Base-by-base conservation (phyloP, 2,888 invertebrate genomes). In the Diaperis boleti region DNA sequence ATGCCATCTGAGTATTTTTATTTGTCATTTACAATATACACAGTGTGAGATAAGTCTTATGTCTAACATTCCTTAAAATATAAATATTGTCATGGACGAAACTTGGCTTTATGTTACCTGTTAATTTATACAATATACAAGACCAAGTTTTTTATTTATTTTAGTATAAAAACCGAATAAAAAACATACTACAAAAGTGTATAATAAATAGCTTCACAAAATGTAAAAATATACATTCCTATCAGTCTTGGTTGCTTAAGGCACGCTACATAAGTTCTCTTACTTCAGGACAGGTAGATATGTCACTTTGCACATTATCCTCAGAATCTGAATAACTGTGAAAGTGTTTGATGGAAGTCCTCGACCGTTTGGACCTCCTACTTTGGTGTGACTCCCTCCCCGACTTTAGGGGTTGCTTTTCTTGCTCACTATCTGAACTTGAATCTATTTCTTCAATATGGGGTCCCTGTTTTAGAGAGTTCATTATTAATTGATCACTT, bases 401-500 rank as follows among this genome's bases (percentile, higher is more conserved):
- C 1, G 69, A 70, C 31, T 67, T 68, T 10, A 45, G 5, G 0
- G 17, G 31, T 33, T n/a, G n/a, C n/a, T 49, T 49, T 17, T 49
- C 49, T 11, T 49, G 33, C 11, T 49, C 52, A 10, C 65, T 68
- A 42, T 73, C 72, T 3, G 65, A 68, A 5, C 69, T 72, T 5
- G 68, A 60, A 29, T 62, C 65, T 2, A 59, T 20, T n/a, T 47
- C 59, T 18, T 59, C 47, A 14, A 47, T 49, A n/a, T 56, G 75
- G 15, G 80, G 63, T 11, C 78, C 79, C 63, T 78, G 73, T 18
- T 75, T 70, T 41, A 82, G 64, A 2, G 80, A 80, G 62, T 79
- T 77, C 72, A 81, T 78, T 6, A 80, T 77, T 44, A 81, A 69
- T 55, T 81, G 78, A 65, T 82, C 81, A 59, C 78, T 81, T 31